Evolutionary conservation across 2,888 invertebrate species (phyloP), one percentile per base, ranked within the genome.

Genomic region (Tinea semifulvella): DNA sequence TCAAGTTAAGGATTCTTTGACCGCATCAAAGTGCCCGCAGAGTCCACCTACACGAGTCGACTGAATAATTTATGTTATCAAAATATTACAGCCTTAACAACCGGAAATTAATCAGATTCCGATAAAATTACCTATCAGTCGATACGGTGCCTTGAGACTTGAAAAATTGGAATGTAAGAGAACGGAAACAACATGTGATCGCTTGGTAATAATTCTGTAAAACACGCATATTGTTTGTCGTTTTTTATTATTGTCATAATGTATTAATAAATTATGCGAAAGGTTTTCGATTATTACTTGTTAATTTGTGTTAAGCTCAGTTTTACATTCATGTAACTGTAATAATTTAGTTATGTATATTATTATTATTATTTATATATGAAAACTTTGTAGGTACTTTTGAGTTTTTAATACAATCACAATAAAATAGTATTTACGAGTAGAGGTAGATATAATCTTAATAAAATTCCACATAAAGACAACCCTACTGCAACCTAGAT

Each of bases 81-180:
- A 53, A 53, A 54, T n/a, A n/a, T 54, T 55, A 55, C 54, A 56
- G 49, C 51, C 52, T 39, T 51, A 57, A 56, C 65, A 42, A 64
- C 68, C 74, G 74, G 74, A 74, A 66, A 70, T 67, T 63, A 64
- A 67, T 65, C 63, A 61, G 64, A 73, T 73, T 56, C 72, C 69
- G 46, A 59, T 56, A 60, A 63, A 64, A 66, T 64, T 62, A 63
- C 56, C 51, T 44, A 50, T 39, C 36, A 45, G 44, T 38, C n/a
- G 11, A 35, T 14, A 11, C 2, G 36, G 2, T 36, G 18, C 31
- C 6, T 31, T 31, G 31, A 31, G 14, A 14, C 2, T 14, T 13
- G 13, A 3, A 4, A 31, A 31, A 31, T 13, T 11, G 14, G 14
- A 14, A 31, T 14, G 11, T 7, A 14, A 31, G 6, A n/a, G 10